These are phyloP conservation scores for Bellardia pandia DNA, from an alignment of 2,888 invertebrate species.

Conservation along the genomic window DNA sequence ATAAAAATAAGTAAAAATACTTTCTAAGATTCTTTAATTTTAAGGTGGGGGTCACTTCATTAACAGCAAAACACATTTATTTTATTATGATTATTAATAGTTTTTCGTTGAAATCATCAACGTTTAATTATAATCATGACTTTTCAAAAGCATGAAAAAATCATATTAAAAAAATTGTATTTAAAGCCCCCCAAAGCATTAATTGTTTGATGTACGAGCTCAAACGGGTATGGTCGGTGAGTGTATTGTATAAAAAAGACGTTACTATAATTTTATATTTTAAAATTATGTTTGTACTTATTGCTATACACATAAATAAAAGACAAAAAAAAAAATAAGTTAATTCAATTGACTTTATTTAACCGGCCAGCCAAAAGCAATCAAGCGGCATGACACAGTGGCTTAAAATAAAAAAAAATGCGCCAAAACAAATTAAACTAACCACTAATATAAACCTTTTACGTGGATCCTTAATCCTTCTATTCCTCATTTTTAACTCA, in stretches of 20 bases:
- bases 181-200: conserved; percentile 43
- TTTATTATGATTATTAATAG: conserved; percentile 11
- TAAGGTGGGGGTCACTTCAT: conserved; percentile 51
- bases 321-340: background rate
- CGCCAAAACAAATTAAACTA: background rate
- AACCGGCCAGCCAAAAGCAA: conserved; percentile 50
- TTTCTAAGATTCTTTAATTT: conserved; percentile 37
- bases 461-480: too few relatives aligned
- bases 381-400: conserved; percentile 53
- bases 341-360: conserved; percentile 68
- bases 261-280: conserved; percentile 52
- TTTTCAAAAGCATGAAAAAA: conserved; percentile 22
- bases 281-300: conserved; percentile 46
- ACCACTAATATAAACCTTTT: too few relatives aligned
- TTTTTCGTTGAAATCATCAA: background rate
- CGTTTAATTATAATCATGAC: conserved; percentile 56
- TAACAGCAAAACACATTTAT: background rate
- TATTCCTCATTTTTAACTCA: too few relatives aligned
- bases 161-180: background rate
- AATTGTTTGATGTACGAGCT: background rate
- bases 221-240: background rate
- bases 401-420: background rate
- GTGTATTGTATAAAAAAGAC: conserved; percentile 17
- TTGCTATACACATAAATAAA: background rate
- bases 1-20: conserved; percentile 14